Base-by-base conservation (phyloP, 2,797 vertebrate species). In the Valencia hispanica region DNA sequence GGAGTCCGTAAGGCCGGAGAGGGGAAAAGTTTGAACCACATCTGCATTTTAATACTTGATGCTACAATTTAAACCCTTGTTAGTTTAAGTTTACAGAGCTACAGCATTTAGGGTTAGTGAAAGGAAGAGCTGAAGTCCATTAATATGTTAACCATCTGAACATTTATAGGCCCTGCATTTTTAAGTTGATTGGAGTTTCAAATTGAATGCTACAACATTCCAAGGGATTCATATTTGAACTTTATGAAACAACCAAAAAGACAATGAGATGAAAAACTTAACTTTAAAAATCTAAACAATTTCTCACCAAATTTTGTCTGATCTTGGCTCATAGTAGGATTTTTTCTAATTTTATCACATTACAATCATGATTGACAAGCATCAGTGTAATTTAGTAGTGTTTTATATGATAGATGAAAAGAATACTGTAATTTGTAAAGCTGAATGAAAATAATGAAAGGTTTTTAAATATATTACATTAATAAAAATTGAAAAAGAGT, bases 1-100 rank as follows among this genome's bases (percentile, higher is more conserved):
- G 79, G 79, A 88, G 85, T 83, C 84, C 81, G 82, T 88, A 82
- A 85, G 91, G 77, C 68, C 71, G 51, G 73, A 73, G 30, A 43
- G 66, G 76, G 53, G 59, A 78, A 79, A 57, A 65, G 65, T 1
- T 66, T 51, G 41, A 50, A 48, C 72, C 84, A 72, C 48, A 47
- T 39, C 77, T 80, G 72, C 63, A 63, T 55, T 27, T 63, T 73
- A 34, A 72, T 81, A 18, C 25, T 65, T 9, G 36, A 65, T 39
- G 63, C 4, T 25, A 7, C 34, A 65, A 5, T 65, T 65, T 25
- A 6, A 41, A 65, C 4, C 59, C 30, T 20, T 36, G 20, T 5
- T 41, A 39, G 20, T n/a, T 65, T 41, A n/a, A 25, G 63, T 22
- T 65, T 25, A 25, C 34, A 39, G 4, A 36, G 20, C 20, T 63